A percentile compares a stretch with the other conserved stretches of the same genome.
Evolutionary conservation across 1,140 invertebrate species (phyloP).

Genomic region (Penaeus vannamei): DNA sequence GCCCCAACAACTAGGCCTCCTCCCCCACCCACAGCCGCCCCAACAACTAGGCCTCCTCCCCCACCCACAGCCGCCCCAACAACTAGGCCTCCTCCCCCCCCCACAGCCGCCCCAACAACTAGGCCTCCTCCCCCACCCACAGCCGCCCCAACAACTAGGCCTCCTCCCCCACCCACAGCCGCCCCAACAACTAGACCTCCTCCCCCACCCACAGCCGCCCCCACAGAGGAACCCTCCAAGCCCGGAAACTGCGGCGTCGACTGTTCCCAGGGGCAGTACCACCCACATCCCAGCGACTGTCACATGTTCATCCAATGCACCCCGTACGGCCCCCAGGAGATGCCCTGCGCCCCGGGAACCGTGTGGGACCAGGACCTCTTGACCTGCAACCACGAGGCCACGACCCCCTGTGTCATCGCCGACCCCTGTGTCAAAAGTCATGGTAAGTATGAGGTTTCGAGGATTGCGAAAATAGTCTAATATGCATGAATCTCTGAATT

Average conservation of each 20-base stretch:
- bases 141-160: neutral
- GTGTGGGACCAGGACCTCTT: slow-evolving; percentile 35
- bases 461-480: no score
- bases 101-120: neutral
- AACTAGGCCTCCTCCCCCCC: neutral
- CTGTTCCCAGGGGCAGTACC: slow-evolving; percentile 31
- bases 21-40: neutral
- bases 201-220: neutral
- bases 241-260: slow-evolving; percentile 19
- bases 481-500: no score
- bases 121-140: neutral
- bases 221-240: neutral
- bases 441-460: no score
- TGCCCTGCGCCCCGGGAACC: slow-evolving; percentile 32
- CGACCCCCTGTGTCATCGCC: slow-evolving; percentile 7
- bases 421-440: no score
- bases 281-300: slow-evolving; percentile 31
- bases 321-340: slow-evolving; percentile 22
- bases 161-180: neutral
- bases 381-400: slow-evolving; percentile 30
- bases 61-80: neutral
- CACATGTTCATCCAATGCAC: slow-evolving; percentile 34
- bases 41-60: neutral
- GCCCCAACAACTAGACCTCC: neutral
- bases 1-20: neutral